These are phyloP conservation scores for Lepetodrilus schrolli DNA, from an alignment of 2,888 invertebrate species.

Conservation along the genomic window DNA sequence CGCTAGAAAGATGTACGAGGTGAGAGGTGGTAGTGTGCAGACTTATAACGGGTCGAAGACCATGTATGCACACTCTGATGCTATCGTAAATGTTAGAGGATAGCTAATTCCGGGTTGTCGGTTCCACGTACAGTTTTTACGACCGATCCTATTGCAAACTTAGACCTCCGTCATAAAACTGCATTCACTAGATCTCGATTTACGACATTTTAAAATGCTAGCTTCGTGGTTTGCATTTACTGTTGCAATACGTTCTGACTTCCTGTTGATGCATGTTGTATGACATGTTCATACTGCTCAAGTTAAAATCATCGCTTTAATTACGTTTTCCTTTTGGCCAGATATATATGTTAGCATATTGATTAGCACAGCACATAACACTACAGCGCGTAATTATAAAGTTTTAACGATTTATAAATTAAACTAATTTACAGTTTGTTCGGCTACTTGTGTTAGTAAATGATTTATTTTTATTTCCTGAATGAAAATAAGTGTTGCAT, in stretches of 20 bases:
- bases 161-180: background rate
- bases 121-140: constrained; percentile 7
- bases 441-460: no score
- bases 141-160: background rate
- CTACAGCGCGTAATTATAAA: background rate
- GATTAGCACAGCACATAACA: background rate
- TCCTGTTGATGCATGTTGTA: background rate
- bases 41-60: background rate
- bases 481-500: no score
- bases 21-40: background rate
- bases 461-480: no score
- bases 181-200: background rate
- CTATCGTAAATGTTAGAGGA: background rate
- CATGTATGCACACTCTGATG: background rate
- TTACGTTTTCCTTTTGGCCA: background rate
- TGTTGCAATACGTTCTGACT: background rate
- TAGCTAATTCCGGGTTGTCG: background rate
- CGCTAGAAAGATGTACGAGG: background rate
- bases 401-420: background rate
- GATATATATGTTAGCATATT: background rate
- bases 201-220: constrained; percentile 6
- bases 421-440: background rate
- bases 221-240: background rate
- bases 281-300: background rate
- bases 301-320: background rate